Evolutionary conservation across 1,140 invertebrate species (phyloP).

Genomic region (Drosophila fuyamai): DNA sequence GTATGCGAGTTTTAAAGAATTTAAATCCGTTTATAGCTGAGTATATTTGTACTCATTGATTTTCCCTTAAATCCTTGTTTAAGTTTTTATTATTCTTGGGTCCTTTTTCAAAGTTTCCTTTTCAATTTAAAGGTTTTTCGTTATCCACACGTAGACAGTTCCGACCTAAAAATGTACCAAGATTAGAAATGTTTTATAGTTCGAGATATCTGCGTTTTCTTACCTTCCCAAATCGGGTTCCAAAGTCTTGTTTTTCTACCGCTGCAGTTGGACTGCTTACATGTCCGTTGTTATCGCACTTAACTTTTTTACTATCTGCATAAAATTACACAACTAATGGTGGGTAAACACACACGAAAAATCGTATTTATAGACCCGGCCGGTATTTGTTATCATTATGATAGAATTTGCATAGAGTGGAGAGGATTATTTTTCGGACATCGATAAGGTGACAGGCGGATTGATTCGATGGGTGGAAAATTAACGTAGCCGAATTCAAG

Average conservation of each 20-base stretch:
- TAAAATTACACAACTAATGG: slow-evolving; percentile 61
- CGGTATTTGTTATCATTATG: slow-evolving; percentile 41
- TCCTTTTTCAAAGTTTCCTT: background rate
- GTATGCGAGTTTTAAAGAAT: too few relatives aligned
- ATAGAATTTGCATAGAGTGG: slow-evolving; percentile 41
- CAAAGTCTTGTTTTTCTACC: slow-evolving; percentile 6
- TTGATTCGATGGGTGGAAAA: slow-evolving; percentile 41
- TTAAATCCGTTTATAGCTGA: too few relatives aligned
- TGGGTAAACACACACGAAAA: slow-evolving; percentile 15
- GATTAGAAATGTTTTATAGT: slow-evolving; percentile 14
- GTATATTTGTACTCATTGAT: too few relatives aligned
- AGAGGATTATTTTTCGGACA: slow-evolving; percentile 27
- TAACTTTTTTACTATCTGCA: slow-evolving; percentile 44
- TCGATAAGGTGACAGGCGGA: slow-evolving; percentile 26
- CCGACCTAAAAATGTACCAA: background rate
- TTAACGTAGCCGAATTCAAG: slow-evolving; percentile 45
- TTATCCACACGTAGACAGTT: background rate
- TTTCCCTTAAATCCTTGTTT: too few relatives aligned
- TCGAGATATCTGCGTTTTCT: slow-evolving; percentile 6
- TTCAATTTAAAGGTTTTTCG: background rate
- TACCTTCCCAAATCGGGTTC: slow-evolving; percentile 9
- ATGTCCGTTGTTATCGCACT: slow-evolving; percentile 21
- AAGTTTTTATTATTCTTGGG: background rate
- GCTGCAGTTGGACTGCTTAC: background rate
- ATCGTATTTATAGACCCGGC: slow-evolving; percentile 30